Evolutionary conservation across 2,113 vertebrate species (phyloP), one percentile per base, ranked within the genome.

Genomic region (Hippocampus barbouri): DNA sequence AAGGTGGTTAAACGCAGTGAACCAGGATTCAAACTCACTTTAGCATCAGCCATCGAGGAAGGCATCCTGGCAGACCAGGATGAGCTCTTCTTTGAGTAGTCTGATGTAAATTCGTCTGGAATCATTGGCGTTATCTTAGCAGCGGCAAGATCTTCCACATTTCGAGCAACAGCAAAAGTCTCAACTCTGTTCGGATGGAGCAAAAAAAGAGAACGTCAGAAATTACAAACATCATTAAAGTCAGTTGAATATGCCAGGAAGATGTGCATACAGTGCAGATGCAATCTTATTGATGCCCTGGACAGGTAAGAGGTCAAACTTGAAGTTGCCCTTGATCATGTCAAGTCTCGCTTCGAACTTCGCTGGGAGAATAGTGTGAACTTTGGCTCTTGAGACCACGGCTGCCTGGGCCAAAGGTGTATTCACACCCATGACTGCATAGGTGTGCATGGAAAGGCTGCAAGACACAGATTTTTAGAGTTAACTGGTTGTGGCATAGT

Each of bases 381-480:
- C 68, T 75, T 87, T 92, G 78, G 82, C 86, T 80, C 81, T 91
- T 69, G 91, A 81, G 82, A 93, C 76, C 77, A 95, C 64, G 53
- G 79, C 77, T 30, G 93, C 91, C 77, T 96, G 94, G 70, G 95
- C 83, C 1, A 92, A 78, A 40, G 84, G 90, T 7, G 92, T 95
- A 71, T 94, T 96, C 70, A 95, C 80, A 56, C 94, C 94, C 91
- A 95, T 93, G 3, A 89, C 91, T 53, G 84, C 89, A 0, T 93
- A 91, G 3, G 87, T 89, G 38, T 95, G 80, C 45, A 92, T 0
- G 1, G 90, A 83, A 11, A 94, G 21, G 69, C 94, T 96, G 86
- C 54, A 91, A 86, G 8, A 18, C 27, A 68, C 5, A 87, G 15
- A 83, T 38, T 38, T 38, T 38, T 38, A 38, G 34, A 53, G 4